phyloP scores from a whole-genome alignment of 2,797 vertebrate genomes.

The Orientallactaga sibirica region DNA sequence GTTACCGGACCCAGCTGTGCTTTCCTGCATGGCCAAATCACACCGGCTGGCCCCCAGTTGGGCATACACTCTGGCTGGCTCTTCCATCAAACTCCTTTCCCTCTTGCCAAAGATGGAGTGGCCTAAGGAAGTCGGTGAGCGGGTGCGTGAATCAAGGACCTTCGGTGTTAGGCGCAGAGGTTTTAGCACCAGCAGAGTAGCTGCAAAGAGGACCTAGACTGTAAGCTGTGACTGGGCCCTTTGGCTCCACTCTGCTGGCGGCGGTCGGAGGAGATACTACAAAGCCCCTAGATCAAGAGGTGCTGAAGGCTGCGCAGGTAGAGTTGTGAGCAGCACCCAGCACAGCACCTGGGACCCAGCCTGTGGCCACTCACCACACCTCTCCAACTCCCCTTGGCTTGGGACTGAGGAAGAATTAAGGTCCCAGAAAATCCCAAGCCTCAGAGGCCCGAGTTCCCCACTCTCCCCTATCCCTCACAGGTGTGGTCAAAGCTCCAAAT shows the following conservation, averaged over 20 bases:
- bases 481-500: not conserved
- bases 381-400: not conserved
- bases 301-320: not conserved
- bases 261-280: accelerated
- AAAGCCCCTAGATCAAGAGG: not conserved
- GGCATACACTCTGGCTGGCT: not conserved
- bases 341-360: not conserved
- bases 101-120: not conserved
- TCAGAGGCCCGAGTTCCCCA: not conserved
- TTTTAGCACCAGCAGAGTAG: accelerated
- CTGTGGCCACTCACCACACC: not conserved
- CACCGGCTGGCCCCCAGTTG: not conserved
- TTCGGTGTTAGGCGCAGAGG: not conserved
- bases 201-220: accelerated
- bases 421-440: not conserved
- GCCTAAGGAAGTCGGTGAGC: not conserved
- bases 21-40: accelerated
- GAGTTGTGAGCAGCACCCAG: not conserved
- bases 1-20: not conserved
- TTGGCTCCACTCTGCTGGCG: too few relatives aligned
- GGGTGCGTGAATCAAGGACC: too few relatives aligned
- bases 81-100: not conserved
- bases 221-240: accelerated
- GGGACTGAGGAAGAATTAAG: not conserved
- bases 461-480: too few relatives aligned